phyloP scores from a whole-genome alignment of 2,888 invertebrate species.

The Chloromyia formosa region DNA sequence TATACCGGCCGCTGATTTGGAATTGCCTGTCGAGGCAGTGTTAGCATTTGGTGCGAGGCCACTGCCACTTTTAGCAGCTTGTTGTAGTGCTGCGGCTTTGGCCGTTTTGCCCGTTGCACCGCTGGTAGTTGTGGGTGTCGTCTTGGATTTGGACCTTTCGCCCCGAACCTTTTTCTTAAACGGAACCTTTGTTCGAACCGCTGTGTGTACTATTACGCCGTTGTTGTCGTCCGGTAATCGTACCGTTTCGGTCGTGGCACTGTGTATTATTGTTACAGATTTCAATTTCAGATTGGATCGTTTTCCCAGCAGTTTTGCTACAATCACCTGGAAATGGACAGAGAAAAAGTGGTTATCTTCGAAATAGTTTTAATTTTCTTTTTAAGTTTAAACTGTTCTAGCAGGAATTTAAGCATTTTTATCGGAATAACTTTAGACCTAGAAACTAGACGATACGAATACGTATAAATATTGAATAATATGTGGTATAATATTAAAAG shows the following conservation, averaged over 20 bases:
- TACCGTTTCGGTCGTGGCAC: slow-evolving; percentile 88
- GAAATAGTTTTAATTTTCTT: background rate
- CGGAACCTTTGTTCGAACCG: slow-evolving; percentile 85
- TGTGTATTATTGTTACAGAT: slow-evolving; percentile 89
- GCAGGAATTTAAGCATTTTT: no score
- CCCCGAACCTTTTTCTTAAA: slow-evolving; percentile 81
- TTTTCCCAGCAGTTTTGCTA: slow-evolving; percentile 83
- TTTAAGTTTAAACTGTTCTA: background rate
- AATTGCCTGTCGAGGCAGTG: background rate
- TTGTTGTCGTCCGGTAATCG: slow-evolving; percentile 81
- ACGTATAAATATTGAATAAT: no score
- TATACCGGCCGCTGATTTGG: slow-evolving; percentile 26
- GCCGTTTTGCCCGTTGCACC: slow-evolving; percentile 51
- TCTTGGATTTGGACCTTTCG: slow-evolving; percentile 56
- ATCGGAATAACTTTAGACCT: no score
- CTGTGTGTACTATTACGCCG: slow-evolving; percentile 83
- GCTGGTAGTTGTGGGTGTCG: slow-evolving; percentile 46
- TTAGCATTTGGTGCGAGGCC: background rate
- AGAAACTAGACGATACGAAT: no score
- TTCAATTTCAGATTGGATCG: slow-evolving; percentile 82
- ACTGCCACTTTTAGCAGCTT: slow-evolving; percentile 10
- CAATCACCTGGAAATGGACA: slow-evolving; percentile 71
- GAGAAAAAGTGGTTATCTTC: background rate
- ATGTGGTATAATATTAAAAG: no score
- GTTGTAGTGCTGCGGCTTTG: background rate